phyloP scores from a whole-genome alignment of 2,113 vertebrate genomes.

The Ramphastos sulfuratus region DNA sequence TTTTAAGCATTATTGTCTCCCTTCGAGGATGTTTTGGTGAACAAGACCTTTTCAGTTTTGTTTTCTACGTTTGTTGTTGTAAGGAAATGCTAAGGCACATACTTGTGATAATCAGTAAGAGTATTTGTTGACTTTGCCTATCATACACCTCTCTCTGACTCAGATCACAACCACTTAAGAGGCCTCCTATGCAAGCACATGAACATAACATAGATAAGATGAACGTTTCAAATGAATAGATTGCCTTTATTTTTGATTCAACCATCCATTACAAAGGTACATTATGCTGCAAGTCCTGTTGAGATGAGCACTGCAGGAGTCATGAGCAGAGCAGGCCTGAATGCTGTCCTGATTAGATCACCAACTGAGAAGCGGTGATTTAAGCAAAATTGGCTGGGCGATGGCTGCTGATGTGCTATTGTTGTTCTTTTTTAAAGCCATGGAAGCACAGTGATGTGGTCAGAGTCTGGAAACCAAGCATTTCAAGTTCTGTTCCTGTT shows the following conservation, averaged over 20 bases:
- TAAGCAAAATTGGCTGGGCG: constrained; percentile 57
- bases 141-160: background rate
- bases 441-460: background rate
- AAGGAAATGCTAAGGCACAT: background rate
- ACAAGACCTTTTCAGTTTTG: background rate
- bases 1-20: background rate
- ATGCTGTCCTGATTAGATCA: constrained; percentile 60
- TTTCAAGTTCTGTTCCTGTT: background rate
- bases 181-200: constrained; percentile 15
- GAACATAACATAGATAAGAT: constrained; percentile 45
- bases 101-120: background rate
- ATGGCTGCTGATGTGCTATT: background rate
- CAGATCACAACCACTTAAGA: constrained; percentile 2
- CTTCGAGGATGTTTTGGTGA: background rate
- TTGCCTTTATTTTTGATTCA: constrained; percentile 72
- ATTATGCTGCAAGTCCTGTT: constrained; percentile 49
- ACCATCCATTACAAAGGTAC: constrained; percentile 43
- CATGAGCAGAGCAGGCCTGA: constrained; percentile 24
- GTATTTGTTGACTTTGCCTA: background rate
- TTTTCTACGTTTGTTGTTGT: background rate
- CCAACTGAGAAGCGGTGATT: constrained; percentile 58
- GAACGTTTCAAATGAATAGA: constrained; percentile 51
- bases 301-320: constrained; percentile 34
- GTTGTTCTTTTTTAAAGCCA: background rate
- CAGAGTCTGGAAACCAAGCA: background rate